phyloP scores from a whole-genome alignment of 2,888 invertebrate species.

The Ferrisia virgata region DNA sequence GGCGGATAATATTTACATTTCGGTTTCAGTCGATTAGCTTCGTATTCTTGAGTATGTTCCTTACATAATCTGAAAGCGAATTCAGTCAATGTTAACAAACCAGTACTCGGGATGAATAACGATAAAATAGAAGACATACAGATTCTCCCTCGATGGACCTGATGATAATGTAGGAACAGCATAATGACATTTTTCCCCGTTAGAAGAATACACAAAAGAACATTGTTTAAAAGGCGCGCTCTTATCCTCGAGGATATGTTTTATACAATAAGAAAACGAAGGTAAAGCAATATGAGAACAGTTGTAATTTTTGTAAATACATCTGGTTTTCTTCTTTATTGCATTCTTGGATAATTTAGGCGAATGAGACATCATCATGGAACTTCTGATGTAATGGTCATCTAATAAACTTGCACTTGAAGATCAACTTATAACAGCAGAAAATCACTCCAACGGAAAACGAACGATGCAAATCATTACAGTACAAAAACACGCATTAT shows the following conservation, averaged over 20 bases:
- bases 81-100: background rate
- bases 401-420: background rate
- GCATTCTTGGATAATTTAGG: background rate
- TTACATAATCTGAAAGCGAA: conserved; percentile 14
- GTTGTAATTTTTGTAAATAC: conserved; percentile 37
- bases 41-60: conserved; percentile 38
- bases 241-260: conserved; percentile 31
- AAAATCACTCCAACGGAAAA: too few relatives aligned
- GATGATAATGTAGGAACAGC: background rate
- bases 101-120: background rate
- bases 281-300: conserved; percentile 28
- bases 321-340: conserved; percentile 6
- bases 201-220: conserved; percentile 27
- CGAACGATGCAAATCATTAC: too few relatives aligned
- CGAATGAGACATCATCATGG: background rate
- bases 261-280: conserved; percentile 33
- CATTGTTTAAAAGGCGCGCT: conserved; percentile 34
- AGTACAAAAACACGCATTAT: too few relatives aligned
- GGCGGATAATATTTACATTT: conserved; percentile 33
- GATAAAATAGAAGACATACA: background rate
- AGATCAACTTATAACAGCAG: too few relatives aligned
- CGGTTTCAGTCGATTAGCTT: conserved; percentile 38
- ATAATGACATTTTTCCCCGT: conserved; percentile 24
- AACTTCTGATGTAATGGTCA: background rate
- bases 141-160: background rate